Evolutionary conservation across 2,888 invertebrate species (phyloP), one percentile per base, ranked within the genome.

Genomic region (Hydropsyche betteni): DNA sequence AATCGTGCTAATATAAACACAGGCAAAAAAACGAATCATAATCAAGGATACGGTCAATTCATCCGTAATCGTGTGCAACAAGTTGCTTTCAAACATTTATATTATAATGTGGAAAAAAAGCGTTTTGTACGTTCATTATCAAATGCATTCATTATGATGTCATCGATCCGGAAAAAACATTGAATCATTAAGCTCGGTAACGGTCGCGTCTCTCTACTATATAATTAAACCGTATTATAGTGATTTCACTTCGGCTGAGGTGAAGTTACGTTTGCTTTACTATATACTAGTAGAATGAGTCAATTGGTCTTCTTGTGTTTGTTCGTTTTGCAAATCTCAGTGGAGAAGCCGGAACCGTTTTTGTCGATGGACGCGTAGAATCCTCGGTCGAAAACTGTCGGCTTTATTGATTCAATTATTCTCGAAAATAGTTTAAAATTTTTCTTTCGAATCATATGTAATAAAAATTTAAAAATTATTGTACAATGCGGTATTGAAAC

Each of bases 181-280:
- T 77, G 74, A 77, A 73, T 75, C 77, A 77, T 70, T 75, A 24
- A 16, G 34, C n/a, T 44, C 12, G 34, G 34, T 69, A 69, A 69
- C 44, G 70, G 33, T n/a, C 70, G 53, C 33, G 52, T 70, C 52
- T 33, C 34, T 34, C 55, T n/a, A 53, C 51, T 6, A 33, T 70
- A 53, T 34, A 70, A 70, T 70, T 70, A 77, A 77, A 72, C 72
- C 44, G 69, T 75, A 72, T 71, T 72, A 75, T 75, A 69, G 71
- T 77, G 77, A 77, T 77, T 75, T 77, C 77, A 75, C 74, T 74
- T 16, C 16, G 52, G n/a, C 14, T 36, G 52, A 38, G 69, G 50
- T 72, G 58, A 69, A 68, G 68, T 69, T 69, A 69, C 33, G 55
- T 71, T 69, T 55, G 71, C 69, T 44, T 68, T 71, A 70, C 61